Evolutionary conservation across 2,888 invertebrate species (phyloP), one percentile per base, ranked within the genome.

Genomic region (Parasteatoda lunata): DNA sequence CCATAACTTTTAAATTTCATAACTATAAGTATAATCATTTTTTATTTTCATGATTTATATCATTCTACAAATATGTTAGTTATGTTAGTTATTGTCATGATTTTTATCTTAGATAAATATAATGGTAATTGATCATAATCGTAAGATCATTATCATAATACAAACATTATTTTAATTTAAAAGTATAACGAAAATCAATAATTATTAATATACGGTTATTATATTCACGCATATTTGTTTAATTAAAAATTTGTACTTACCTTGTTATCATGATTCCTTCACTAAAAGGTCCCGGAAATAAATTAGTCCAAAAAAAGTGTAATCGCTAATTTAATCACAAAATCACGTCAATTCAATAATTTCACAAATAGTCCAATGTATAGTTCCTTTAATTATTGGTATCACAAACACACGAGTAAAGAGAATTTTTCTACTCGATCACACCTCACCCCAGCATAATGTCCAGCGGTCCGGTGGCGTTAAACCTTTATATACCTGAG

Each of bases 401-500:
- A 54, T 47, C 75, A 59, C 59, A 48, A 66, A 47, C 47, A 66
- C 66, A 76, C 76, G 11, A 69, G 8, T 9, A 9, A 75, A 64
- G 75, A 75, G 49, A 65, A n/a, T 59, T 59, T n/a, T 13, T 59
- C 59, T n/a, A n/a, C 11, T 13, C n/a, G 49, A 13, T 8, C 80
- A 49, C 73, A 80, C 65, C 65, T 80, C 80, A 80, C 66, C 73
- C 75, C 54, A 75, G 76, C 80, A 86, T 86, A 86, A 77, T 86
- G 85, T 86, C 85, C 85, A 86, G 71, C 51, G 80, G 85, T 86
- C 85, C 77, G 48, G 70, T 47, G 59, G 47, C 54, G 66, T 66
- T 48, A 80, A 80, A 86, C 80, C 85, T 80, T 86, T 86, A 77
- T 86, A 86, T 86, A 86, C 85, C 66, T 80, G 69, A 66, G 70